These are phyloP conservation scores for Fissipunctia ypsillon DNA, from an alignment of 2,888 invertebrate species.

Conservation along the genomic window DNA sequence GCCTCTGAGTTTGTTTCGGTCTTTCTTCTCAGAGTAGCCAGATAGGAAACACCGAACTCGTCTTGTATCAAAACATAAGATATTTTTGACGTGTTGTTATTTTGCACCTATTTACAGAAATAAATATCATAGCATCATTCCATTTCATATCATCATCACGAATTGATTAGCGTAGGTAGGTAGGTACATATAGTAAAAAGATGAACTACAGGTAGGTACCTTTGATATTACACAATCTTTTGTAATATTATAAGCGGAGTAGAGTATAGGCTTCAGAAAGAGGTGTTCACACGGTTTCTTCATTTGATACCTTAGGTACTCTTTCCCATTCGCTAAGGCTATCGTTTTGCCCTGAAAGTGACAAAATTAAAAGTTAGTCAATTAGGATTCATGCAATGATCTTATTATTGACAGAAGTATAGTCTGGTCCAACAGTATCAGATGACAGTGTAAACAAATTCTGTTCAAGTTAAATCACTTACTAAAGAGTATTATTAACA, in stretches of 20 bases:
- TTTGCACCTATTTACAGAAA: not conserved
- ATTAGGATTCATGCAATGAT: not conserved
- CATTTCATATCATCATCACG: not conserved
- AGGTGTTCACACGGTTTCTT: slow-evolving; percentile 39
- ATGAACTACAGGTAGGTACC: not conserved
- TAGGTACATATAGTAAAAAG: not conserved
- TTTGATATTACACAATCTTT: slow-evolving; percentile 30
- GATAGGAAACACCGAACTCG: not conserved
- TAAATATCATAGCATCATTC: no score
- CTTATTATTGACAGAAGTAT: no score
- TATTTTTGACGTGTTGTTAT: not conserved
- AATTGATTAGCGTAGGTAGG: no score
- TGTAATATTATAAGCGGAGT: slow-evolving; percentile 23
- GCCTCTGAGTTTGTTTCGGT: no score
- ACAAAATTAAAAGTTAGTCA: not conserved
- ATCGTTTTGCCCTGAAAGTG: slow-evolving; percentile 35
- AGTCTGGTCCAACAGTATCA: not conserved
- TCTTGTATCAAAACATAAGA: not conserved
- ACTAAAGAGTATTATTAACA: not conserved
- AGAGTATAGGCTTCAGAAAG: slow-evolving; percentile 22
- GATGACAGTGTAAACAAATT: not conserved
- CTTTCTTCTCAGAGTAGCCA: no score
- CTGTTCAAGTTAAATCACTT: not conserved
- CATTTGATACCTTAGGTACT: slow-evolving; percentile 24
- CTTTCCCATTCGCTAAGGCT: slow-evolving; percentile 7